These are phyloP conservation scores for Dione juno DNA, from an alignment of 2,888 invertebrate species.

Conservation along the genomic window DNA sequence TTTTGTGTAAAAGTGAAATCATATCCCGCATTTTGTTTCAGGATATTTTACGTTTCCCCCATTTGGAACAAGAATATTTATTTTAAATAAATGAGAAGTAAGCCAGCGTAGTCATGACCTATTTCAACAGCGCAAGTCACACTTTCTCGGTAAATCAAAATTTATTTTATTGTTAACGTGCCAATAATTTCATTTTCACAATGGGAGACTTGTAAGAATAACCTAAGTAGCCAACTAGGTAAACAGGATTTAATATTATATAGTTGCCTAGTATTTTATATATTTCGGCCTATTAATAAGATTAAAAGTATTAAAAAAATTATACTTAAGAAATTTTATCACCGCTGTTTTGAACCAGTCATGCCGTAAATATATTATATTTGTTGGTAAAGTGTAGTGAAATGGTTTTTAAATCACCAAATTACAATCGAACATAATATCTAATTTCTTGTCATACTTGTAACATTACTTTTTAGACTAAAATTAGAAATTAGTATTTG, in stretches of 20 bases:
- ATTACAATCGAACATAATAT: too few relatives aligned
- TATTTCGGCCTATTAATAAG: too few relatives aligned
- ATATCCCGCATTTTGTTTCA: not conserved
- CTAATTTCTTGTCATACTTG: too few relatives aligned
- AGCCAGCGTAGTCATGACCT: conserved; percentile 15
- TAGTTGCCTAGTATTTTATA: too few relatives aligned
- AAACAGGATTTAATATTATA: not conserved
- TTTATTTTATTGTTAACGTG: not conserved
- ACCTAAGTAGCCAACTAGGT: not conserved
- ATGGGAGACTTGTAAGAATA: not conserved
- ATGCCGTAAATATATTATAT: too few relatives aligned
- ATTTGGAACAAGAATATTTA: conserved; percentile 9
- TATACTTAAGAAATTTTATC: too few relatives aligned
- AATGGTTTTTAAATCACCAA: too few relatives aligned
- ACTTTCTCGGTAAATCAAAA: conserved; percentile 9
- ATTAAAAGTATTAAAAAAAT: too few relatives aligned
- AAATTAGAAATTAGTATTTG: too few relatives aligned
- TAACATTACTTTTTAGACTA: too few relatives aligned
- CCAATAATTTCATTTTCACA: conserved; percentile 4
- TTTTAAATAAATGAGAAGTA: conserved; percentile 1
- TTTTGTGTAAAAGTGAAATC: not conserved
- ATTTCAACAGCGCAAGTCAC: not conserved
- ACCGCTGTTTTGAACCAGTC: too few relatives aligned
- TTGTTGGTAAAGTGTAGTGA: too few relatives aligned
- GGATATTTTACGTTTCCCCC: not conserved